These are phyloP conservation scores for Pseudomyrmex gracilis DNA, from an alignment of 1,140 invertebrate genomes.

Conservation along the genomic window DNA sequence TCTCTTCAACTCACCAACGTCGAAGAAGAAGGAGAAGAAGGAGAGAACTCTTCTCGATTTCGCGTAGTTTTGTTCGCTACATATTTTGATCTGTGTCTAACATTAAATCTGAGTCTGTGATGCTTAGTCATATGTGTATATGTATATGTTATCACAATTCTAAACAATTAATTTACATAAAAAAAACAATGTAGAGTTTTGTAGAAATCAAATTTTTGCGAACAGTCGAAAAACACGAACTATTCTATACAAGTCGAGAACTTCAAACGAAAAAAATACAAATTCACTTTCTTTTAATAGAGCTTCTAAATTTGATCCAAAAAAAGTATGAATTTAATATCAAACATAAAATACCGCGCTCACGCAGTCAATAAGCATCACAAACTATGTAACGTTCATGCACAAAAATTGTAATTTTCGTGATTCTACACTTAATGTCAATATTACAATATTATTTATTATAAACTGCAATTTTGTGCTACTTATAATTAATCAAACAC, in stretches of 20 bases:
- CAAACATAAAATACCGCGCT: too few species aligned
- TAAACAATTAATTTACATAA: not conserved
- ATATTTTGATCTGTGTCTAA: not conserved
- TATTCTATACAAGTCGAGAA: not conserved
- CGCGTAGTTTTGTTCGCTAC: slow-evolving; percentile 31
- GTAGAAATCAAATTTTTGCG: not conserved
- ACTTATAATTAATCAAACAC: slow-evolving; percentile 19
- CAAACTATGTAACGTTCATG: slow-evolving; percentile 30
- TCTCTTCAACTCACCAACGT: slow-evolving; percentile 49
- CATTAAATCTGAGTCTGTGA: slow-evolving; percentile 31
- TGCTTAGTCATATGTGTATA: not conserved
- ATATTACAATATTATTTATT: slow-evolving; percentile 1
- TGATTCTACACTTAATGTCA: slow-evolving; percentile 10
- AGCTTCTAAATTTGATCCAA: not conserved
- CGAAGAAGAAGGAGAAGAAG: slow-evolving; percentile 20
- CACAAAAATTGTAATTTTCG: slow-evolving; percentile 15
- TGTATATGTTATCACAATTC: too few species aligned
- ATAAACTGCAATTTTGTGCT: slow-evolving; percentile 1
- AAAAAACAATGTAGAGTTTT: not conserved
- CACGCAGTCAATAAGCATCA: slow-evolving; percentile 17
- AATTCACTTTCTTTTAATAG: not conserved
- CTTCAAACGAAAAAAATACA: not conserved
- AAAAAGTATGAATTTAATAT: not conserved
- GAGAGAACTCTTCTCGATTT: slow-evolving; percentile 15
- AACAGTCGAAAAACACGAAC: not conserved